Evolutionary conservation across 2,113 vertebrate species (phyloP).

Genomic region (Engraulis encrasicolus): DNA sequence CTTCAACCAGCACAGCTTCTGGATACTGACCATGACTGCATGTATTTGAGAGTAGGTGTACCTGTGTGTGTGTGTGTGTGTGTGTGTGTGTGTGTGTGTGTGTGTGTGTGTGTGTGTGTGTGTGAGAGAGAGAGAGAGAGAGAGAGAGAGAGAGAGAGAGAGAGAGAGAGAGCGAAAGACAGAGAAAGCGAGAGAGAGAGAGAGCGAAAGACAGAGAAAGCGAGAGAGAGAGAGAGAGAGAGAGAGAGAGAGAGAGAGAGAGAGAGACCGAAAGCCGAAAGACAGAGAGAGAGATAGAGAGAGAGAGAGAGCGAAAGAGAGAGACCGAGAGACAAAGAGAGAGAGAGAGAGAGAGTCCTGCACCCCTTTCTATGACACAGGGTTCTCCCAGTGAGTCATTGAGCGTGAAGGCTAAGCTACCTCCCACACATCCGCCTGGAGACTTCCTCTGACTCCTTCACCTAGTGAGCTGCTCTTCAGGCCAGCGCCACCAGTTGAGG

Average conservation of each 20-base stretch:
- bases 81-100: slow-evolving; percentile 35
- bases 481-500: background rate
- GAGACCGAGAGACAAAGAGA: too few relatives aligned
- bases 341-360: background rate
- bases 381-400: background rate
- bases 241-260: background rate
- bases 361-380: background rate
- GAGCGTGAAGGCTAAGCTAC: background rate
- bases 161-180: too few relatives aligned
- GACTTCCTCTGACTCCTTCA: background rate
- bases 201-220: background rate
- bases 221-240: background rate
- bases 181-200: background rate
- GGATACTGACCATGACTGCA: slow-evolving; percentile 55
- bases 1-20: slow-evolving; percentile 54
- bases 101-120: slow-evolving; percentile 40
- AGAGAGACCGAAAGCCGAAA: too few relatives aligned
- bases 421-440: slow-evolving; percentile 2
- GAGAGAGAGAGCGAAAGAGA: background rate
- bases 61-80: slow-evolving; percentile 43
- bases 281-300: background rate
- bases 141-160: background rate
- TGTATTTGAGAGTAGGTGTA: slow-evolving; percentile 50
- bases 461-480: background rate
- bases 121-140: background rate